These are phyloP conservation scores for Arctopsyche grandis DNA, from an alignment of 1,140 invertebrate genomes.

Conservation along the genomic window DNA sequence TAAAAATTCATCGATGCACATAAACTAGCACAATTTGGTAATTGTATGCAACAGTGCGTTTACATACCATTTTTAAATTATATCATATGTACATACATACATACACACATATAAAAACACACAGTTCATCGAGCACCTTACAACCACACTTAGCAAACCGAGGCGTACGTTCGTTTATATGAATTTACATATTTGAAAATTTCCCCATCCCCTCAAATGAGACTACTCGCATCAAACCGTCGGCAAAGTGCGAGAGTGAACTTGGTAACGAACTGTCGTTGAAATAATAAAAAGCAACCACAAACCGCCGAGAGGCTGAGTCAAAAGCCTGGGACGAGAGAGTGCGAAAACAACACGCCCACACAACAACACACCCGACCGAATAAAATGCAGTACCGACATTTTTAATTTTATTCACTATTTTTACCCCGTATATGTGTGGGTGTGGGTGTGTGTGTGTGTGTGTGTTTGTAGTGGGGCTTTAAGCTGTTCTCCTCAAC, in stretches of 20 bases:
- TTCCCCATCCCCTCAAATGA: background rate
- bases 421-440: background rate
- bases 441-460: background rate
- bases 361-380: constrained; percentile 4
- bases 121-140: background rate
- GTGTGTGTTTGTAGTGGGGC: background rate
- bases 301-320: constrained; percentile 12
- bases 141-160: background rate
- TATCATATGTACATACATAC: background rate
- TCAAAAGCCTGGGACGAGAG: constrained; percentile 8
- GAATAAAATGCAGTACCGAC: background rate
- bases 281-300: constrained; percentile 36
- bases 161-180: too few relatives aligned
- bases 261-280: constrained; percentile 48
- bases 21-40: too few relatives aligned
- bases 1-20: too few relatives aligned
- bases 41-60: too few relatives aligned
- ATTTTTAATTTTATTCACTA: constrained; percentile 32
- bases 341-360: constrained; percentile 23
- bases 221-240: constrained; percentile 16
- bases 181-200: too few relatives aligned
- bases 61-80: too few relatives aligned
- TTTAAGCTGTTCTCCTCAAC: constrained; percentile 18
- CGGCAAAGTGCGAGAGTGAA: constrained; percentile 12
- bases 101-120: too few relatives aligned